Conservation (phyloP, 2,797 vertebrate species). For the Poecilia gillii region DNA sequence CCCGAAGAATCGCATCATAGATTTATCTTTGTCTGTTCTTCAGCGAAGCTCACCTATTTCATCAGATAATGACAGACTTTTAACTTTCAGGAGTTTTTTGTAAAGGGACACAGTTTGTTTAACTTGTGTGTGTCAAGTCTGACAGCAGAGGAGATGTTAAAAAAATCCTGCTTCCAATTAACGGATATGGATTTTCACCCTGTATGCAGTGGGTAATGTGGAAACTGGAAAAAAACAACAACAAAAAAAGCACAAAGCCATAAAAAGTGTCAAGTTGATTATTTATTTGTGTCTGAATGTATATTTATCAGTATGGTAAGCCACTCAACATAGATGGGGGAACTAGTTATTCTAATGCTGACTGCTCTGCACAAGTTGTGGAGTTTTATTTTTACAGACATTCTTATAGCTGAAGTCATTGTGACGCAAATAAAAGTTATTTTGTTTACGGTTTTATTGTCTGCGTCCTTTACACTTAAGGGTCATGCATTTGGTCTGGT, state of each 20-base stretch:
- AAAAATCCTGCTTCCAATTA: slow-evolving; percentile 11
- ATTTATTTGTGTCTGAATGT: slow-evolving; percentile 59
- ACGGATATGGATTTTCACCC: slow-evolving; percentile 28
- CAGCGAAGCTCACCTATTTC: background rate
- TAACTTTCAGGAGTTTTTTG: slow-evolving; percentile 7
- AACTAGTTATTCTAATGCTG: slow-evolving; percentile 10
- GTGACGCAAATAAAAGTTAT: slow-evolving; percentile 44
- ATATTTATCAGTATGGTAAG: slow-evolving; percentile 31
- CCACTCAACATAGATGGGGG: background rate
- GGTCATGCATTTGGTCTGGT: background rate
- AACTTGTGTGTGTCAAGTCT: slow-evolving; percentile 3
- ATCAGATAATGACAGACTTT: slow-evolving; percentile 11
- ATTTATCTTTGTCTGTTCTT: background rate
- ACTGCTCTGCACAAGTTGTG: slow-evolving; percentile 5
- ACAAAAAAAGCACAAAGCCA: background rate
- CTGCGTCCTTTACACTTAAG: background rate
- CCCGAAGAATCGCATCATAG: background rate
- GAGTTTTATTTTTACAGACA: background rate
- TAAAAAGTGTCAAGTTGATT: slow-evolving; percentile 42
- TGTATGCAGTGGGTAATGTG: background rate
- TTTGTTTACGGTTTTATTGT: slow-evolving; percentile 29
- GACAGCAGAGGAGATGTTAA: slow-evolving; percentile 20
- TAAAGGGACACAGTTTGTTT: slow-evolving; percentile 52
- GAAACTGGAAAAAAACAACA: slow-evolving; percentile 26
- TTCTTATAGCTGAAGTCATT: slow-evolving; percentile 10